Conservation (phyloP, 2,797 vertebrate species). For the Tragelaphus eurycerus region DNA sequence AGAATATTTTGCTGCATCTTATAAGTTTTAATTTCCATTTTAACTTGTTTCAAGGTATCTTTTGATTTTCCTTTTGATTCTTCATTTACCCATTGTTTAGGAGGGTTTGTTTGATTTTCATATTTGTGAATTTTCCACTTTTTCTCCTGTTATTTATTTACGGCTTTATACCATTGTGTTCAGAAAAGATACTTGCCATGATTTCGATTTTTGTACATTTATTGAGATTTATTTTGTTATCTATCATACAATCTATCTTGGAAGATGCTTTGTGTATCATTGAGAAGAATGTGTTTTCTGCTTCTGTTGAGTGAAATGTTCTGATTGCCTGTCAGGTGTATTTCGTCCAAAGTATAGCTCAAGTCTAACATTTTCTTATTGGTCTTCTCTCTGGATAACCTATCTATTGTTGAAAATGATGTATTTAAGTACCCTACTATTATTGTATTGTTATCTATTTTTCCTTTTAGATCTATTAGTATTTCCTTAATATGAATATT, state of each 20-base stretch:
- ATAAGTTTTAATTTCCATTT: not conserved
- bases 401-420: not conserved
- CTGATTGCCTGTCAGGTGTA: not conserved
- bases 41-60: not conserved
- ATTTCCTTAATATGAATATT: not conserved
- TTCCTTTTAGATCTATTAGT: not conserved
- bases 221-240: not conserved
- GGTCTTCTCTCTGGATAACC: not conserved
- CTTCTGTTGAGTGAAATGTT: not conserved
- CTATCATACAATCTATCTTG: not conserved
- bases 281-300: not conserved
- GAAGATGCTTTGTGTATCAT: not conserved
- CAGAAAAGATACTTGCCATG: not conserved
- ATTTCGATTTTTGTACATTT: not conserved
- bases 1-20: not conserved
- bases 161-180: not conserved
- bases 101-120: not conserved
- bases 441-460: not conserved
- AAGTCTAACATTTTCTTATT: not conserved
- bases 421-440: not conserved
- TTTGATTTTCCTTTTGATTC: not conserved
- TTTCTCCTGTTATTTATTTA: not conserved
- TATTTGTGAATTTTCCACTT: not conserved
- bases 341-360: not conserved
- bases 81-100: not conserved